A percentile compares a stretch with the other conserved stretches of the same genome.
phyloP scores from a whole-genome alignment of 2,888 invertebrate species.

The Cryptocephalus moraei region DNA sequence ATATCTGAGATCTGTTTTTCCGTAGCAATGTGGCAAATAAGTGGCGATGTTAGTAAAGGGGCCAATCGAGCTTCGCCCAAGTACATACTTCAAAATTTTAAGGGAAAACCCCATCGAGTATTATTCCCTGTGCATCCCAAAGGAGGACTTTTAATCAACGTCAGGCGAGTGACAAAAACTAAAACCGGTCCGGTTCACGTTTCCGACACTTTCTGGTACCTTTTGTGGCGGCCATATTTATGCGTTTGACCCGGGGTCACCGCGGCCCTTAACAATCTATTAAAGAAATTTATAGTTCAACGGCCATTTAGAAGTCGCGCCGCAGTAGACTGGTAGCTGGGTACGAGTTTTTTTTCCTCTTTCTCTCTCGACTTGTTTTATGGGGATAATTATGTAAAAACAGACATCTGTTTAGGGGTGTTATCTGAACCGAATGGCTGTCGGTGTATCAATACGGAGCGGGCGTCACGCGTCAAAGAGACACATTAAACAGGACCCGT shows the following conservation, averaged over 20 bases:
- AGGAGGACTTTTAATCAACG: too few species aligned
- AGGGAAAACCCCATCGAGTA: too few species aligned
- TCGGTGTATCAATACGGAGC: constrained; percentile 24
- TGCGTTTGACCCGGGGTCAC: background rate
- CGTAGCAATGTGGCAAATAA: too few species aligned
- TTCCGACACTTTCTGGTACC: background rate
- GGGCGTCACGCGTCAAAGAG: constrained; percentile 29
- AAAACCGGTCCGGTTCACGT: background rate
- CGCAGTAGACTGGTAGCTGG: constrained; percentile 8
- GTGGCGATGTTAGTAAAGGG: too few species aligned
- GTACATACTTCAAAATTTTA: too few species aligned
- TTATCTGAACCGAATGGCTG: constrained; percentile 27
- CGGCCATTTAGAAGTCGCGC: constrained; percentile 20
- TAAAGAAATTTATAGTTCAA: constrained; percentile 28
- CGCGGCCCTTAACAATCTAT: constrained; percentile 18
- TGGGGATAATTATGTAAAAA: constrained; percentile 28
- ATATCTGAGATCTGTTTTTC: too few species aligned
- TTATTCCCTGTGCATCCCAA: too few species aligned
- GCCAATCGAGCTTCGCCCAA: too few species aligned
- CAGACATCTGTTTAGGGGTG: constrained; percentile 32
- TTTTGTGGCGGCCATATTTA: constrained; percentile 1
- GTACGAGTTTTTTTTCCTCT: constrained; percentile 7
- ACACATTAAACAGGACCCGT: constrained; percentile 27
- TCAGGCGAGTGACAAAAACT: too few species aligned
- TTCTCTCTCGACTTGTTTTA: constrained; percentile 16